Evolutionary conservation across 1,140 invertebrate species (phyloP).

Genomic region (Lasioglossum albipes): DNA sequence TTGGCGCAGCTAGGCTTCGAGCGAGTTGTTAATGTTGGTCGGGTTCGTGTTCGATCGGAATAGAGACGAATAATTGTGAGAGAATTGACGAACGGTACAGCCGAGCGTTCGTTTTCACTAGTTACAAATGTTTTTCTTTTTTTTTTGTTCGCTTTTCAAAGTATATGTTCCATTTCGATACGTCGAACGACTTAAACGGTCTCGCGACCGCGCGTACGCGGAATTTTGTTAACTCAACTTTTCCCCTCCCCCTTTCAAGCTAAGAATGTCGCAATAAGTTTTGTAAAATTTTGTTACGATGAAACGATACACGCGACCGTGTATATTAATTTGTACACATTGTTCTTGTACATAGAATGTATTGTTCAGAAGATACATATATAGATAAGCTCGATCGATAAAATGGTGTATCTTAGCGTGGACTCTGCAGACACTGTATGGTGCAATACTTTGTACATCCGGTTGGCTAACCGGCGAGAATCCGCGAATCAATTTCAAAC

Average conservation of each 20-base stretch:
- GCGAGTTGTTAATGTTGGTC: too few relatives aligned
- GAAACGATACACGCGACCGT: conserved; percentile 12
- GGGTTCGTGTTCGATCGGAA: too few relatives aligned
- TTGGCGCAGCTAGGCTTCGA: too few relatives aligned
- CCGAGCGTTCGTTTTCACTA: neutral
- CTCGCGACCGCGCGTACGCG: neutral
- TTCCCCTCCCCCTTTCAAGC: neutral
- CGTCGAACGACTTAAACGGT: neutral
- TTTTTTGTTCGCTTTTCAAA: neutral
- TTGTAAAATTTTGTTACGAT: conserved; percentile 29
- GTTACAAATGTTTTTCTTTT: neutral
- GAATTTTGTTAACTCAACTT: neutral
- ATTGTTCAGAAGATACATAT: conserved; percentile 29
- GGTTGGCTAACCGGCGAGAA: neutral
- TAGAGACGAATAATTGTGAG: neutral
- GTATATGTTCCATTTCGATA: neutral
- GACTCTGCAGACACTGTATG: conserved; percentile 24
- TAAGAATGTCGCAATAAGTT: neutral
- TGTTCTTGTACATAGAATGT: conserved; percentile 35
- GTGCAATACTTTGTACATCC: conserved; percentile 45
- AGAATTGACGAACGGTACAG: neutral
- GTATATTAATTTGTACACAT: conserved; percentile 31
- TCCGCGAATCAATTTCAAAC: neutral
- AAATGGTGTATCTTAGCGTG: conserved; percentile 19
- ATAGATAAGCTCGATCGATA: conserved; percentile 23